Conservation (phyloP, 2,888 invertebrate genomes). For the Oithona nana region DNA sequence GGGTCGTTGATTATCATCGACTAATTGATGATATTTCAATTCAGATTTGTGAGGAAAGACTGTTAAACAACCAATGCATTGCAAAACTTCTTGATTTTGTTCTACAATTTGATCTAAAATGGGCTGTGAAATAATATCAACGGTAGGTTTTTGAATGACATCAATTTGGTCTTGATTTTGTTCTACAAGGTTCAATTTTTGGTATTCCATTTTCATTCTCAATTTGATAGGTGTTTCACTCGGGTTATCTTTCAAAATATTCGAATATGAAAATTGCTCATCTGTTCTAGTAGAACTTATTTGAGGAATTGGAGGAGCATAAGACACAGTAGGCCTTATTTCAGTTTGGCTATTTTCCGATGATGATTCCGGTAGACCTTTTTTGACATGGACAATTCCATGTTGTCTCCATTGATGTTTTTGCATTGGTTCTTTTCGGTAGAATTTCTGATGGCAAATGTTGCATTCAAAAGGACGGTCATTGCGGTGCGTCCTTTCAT, state of each 20-base stretch:
- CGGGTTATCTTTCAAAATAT: no score
- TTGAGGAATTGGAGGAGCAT: not conserved
- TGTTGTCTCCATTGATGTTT: conserved; percentile 18
- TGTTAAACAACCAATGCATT: conserved; percentile 9
- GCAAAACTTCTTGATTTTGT: no score
- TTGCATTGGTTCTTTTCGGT: conserved; percentile 17
- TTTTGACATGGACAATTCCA: conserved; percentile 15
- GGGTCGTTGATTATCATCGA: conserved; percentile 18
- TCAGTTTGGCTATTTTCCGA: no score
- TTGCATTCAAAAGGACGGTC: conserved; percentile 17
- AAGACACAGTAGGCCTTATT: no score
- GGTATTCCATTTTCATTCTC: not conserved
- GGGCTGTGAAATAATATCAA: no score
- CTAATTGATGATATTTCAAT: not conserved
- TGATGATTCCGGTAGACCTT: conserved; percentile 1
- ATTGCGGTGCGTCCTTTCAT: conserved; percentile 15
- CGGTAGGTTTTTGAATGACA: no score
- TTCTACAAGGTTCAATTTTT: no score
- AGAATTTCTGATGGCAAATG: conserved; percentile 16
- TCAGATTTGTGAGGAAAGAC: conserved; percentile 2
- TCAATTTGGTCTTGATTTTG: no score
- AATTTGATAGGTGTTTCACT: not conserved
- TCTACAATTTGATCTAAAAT: no score
- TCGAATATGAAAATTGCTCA: no score
- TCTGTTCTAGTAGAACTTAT: no score